A percentile compares a stretch with the other conserved stretches of the same genome.
These are phyloP conservation scores for Megaceryle maxima DNA, from an alignment of 2,113 vertebrate species.

Conservation along the genomic window DNA sequence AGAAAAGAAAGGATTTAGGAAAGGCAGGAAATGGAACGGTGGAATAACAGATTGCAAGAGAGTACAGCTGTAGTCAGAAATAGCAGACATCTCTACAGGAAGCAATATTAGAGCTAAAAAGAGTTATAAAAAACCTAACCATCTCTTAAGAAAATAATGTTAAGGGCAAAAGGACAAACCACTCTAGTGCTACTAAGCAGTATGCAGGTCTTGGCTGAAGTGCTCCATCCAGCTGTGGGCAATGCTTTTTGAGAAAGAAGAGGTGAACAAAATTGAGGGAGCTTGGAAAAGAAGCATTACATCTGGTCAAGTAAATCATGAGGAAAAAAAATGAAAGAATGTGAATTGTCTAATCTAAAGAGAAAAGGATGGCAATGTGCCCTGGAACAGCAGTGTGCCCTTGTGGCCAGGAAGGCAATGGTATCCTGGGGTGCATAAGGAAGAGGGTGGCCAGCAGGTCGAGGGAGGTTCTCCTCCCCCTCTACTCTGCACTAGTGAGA, in stretches of 20 bases:
- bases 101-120: neutral
- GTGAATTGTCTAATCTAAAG: neutral
- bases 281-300: neutral
- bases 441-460: too few relatives aligned
- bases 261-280: neutral
- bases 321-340: neutral
- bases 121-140: neutral
- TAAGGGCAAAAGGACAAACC: neutral
- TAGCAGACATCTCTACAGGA: neutral
- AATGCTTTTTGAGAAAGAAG: neutral
- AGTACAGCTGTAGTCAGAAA: neutral
- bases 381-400: too few relatives aligned
- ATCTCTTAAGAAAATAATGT: neutral
- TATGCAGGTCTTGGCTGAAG: neutral
- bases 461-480: too few relatives aligned
- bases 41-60: neutral
- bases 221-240: neutral
- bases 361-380: neutral
- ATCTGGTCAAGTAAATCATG: neutral
- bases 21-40: neutral
- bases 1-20: neutral
- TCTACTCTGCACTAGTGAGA: too few relatives aligned
- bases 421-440: too few relatives aligned
- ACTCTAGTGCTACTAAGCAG: neutral
- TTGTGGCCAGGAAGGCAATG: too few relatives aligned